Conservation (phyloP, 2,113 vertebrate species). For the Holacanthus passer region DNA sequence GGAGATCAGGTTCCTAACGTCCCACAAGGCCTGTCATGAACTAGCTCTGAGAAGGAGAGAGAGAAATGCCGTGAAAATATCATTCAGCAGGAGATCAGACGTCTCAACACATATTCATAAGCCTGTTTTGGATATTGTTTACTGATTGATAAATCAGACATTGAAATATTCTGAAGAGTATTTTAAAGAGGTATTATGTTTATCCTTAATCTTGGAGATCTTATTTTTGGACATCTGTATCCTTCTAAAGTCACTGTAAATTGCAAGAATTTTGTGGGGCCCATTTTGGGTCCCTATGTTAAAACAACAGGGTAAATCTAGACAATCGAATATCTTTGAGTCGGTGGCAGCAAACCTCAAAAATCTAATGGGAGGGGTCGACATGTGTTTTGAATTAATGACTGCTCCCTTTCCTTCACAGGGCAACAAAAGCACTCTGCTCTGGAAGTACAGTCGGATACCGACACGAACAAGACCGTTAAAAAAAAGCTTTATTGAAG, state of each 20-base stretch:
- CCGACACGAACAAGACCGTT: slow-evolving; percentile 26
- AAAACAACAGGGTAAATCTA: slow-evolving; percentile 32
- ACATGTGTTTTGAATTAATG: slow-evolving; percentile 71
- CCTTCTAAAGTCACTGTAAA: background rate
- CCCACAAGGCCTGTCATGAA: slow-evolving; percentile 48
- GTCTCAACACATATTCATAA: background rate
- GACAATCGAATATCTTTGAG: slow-evolving; percentile 38
- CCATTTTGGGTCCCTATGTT: slow-evolving; percentile 29
- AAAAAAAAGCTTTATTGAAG: slow-evolving; percentile 74
- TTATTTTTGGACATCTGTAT: background rate
- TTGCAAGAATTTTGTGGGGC: background rate
- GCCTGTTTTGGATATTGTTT: background rate
- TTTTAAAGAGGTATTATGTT: background rate
- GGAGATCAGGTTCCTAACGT: slow-evolving; percentile 53
- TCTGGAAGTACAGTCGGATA: slow-evolving; percentile 25
- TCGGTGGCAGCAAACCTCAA: slow-evolving; percentile 35
- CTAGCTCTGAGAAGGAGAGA: slow-evolving; percentile 22
- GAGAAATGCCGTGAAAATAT: slow-evolving; percentile 43
- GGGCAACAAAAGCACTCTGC: slow-evolving; percentile 28
- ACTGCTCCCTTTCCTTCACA: slow-evolving; percentile 47
- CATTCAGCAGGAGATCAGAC: slow-evolving; percentile 39
- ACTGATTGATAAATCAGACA: background rate
- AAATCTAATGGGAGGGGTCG: slow-evolving; percentile 46
- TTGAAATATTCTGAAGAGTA: background rate
- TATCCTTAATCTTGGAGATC: background rate